Conservation (phyloP, 2,888 invertebrate genomes). For the Zygogramma bicolorata region DNA sequence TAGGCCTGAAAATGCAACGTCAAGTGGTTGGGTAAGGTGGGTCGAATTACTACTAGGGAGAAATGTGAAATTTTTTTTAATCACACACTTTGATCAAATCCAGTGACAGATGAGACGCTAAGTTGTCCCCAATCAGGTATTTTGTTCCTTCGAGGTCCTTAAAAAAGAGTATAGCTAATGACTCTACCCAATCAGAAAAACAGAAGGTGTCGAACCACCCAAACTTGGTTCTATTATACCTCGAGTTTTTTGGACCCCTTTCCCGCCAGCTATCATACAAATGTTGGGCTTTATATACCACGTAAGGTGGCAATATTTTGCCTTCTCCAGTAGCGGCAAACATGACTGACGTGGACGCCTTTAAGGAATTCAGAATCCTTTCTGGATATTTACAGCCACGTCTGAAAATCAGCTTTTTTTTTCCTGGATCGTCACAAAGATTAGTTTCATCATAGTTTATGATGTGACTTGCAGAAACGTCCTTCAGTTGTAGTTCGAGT, state of each 20-base stretch:
- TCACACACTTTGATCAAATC: neutral
- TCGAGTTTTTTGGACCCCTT: neutral
- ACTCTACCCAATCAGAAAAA: slow-evolving; percentile 5
- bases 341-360: neutral
- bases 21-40: slow-evolving; percentile 11
- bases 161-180: neutral
- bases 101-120: neutral
- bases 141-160: neutral
- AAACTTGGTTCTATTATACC: neutral
- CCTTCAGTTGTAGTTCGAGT: neutral
- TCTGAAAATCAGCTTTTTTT: neutral
- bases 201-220: slow-evolving; percentile 1
- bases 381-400: neutral
- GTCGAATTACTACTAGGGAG: too few species aligned
- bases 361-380: neutral
- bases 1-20: slow-evolving; percentile 13
- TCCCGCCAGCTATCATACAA: neutral
- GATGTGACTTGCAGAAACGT: neutral
- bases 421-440: neutral
- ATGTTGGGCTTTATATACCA: slow-evolving; percentile 6
- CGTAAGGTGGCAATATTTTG: neutral
- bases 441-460: neutral
- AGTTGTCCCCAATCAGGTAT: neutral
- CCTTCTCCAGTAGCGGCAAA: neutral
- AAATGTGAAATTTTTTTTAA: neutral